phyloP scores from a whole-genome alignment of 2,888 invertebrate genomes.

The Rotaria socialis region DNA sequence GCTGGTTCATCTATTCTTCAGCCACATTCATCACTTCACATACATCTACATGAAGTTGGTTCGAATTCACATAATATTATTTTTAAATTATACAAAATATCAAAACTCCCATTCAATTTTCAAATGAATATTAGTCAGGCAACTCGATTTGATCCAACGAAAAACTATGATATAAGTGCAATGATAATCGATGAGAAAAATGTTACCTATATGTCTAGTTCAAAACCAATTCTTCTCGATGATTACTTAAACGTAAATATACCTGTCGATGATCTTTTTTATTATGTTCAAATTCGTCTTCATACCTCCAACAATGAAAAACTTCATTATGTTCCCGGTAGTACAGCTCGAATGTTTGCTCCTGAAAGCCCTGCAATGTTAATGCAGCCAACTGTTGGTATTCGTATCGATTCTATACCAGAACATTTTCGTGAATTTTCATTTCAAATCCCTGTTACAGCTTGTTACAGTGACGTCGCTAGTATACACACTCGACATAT shows the following conservation, averaged over 20 bases:
- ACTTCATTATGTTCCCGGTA: background rate
- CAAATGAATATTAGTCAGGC: background rate
- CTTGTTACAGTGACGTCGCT: too few species aligned
- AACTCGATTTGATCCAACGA: background rate
- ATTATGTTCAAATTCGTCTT: background rate
- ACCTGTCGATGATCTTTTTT: conserved; percentile 15
- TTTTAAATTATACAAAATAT: background rate
- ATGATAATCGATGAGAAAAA: background rate
- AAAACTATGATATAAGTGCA: background rate
- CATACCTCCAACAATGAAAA: background rate
- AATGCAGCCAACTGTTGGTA: background rate
- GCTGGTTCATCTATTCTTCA: background rate
- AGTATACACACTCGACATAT: too few species aligned
- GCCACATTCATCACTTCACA: background rate
- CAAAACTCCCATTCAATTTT: background rate
- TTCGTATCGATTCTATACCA: background rate
- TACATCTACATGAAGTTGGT: background rate
- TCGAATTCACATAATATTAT: background rate
- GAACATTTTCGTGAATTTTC: background rate
- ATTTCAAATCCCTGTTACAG: background rate
- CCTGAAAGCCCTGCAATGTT: background rate
- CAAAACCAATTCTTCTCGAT: background rate
- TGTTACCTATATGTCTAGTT: background rate
- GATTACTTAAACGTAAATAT: background rate
- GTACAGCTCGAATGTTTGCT: background rate